Conservation (phyloP, 2,113 vertebrate species). For the Cebidichthys violaceus region DNA sequence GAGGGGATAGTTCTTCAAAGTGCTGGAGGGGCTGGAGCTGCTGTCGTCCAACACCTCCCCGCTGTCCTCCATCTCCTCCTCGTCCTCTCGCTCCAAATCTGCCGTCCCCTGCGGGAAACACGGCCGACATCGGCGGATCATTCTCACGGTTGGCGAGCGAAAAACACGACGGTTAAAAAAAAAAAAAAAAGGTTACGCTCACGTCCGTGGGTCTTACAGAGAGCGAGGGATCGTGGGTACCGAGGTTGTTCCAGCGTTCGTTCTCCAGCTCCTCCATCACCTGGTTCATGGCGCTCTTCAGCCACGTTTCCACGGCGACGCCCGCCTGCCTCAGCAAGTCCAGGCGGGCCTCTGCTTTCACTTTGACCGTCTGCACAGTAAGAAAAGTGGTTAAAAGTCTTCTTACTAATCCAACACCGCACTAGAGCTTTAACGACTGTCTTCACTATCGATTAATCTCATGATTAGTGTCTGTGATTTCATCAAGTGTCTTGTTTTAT, state of each 20-base stretch:
- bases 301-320: constrained; percentile 94
- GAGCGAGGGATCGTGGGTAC: constrained; percentile 89
- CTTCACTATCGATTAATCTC: too few species aligned
- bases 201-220: constrained; percentile 82
- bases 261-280: constrained; percentile 98
- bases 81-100: constrained; percentile 92
- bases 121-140: not conserved
- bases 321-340: constrained; percentile 94
- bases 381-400: too few species aligned
- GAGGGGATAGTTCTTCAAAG: constrained; percentile 94
- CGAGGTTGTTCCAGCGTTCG: constrained; percentile 92
- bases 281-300: constrained; percentile 98
- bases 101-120: constrained; percentile 82
- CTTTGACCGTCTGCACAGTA: constrained; percentile 88
- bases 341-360: constrained; percentile 95
- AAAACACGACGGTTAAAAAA: too few species aligned
- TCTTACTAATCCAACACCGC: too few species aligned
- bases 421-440: too few species aligned
- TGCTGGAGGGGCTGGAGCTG: constrained; percentile 97
- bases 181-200: too few species aligned
- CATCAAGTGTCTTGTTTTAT: too few species aligned
- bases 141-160: too few species aligned
- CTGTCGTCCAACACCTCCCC: constrained; percentile 97
- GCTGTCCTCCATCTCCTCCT: constrained; percentile 95
- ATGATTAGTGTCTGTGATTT: too few species aligned